phyloP scores from a whole-genome alignment of 2,797 vertebrate genomes.

The Notamacropus eugenii region DNA sequence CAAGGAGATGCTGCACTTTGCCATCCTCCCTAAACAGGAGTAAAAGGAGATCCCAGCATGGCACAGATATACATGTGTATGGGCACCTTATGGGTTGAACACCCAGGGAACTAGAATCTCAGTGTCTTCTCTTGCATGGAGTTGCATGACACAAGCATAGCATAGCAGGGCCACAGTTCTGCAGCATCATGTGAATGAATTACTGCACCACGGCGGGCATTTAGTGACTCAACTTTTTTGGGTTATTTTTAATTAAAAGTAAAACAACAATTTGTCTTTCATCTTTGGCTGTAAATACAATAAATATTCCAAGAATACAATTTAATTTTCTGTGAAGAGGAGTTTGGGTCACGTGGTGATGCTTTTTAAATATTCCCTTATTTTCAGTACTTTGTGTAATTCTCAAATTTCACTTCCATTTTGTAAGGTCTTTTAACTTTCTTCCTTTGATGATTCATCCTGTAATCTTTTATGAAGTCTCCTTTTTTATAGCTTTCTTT shows the following conservation, averaged over 20 bases:
- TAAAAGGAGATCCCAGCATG: slow-evolving; percentile 39
- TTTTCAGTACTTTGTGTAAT: slow-evolving; percentile 40
- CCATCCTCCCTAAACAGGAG: neutral
- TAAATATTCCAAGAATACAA: slow-evolving; percentile 10
- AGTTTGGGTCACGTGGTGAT: slow-evolving; percentile 7
- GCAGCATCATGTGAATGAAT: neutral
- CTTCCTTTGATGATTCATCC: neutral
- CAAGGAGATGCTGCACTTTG: slow-evolving; percentile 23
- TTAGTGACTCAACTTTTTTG: slow-evolving; percentile 3
- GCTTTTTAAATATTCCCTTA: slow-evolving; percentile 8
- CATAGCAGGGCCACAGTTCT: neutral
- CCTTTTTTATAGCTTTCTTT: slow-evolving; percentile 18
- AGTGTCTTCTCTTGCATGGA: neutral
- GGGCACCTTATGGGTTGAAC: neutral
- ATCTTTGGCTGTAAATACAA: neutral
- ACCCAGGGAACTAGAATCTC: neutral
- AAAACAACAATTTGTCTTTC: slow-evolving; percentile 15
- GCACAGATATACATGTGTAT: neutral
- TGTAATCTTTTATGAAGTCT: slow-evolving; percentile 8
- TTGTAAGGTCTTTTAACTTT: slow-evolving; percentile 55
- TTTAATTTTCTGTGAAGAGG: slow-evolving; percentile 24
- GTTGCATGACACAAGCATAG: neutral
- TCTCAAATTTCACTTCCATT: slow-evolving; percentile 23
- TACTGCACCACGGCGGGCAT: slow-evolving; percentile 4
- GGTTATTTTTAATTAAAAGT: neutral